Percentiles rank a stretch among this genome's conserved stretches.
phyloP scores from a whole-genome alignment of 2,797 vertebrate genomes.

The Halcyon chelicuti region DNA sequence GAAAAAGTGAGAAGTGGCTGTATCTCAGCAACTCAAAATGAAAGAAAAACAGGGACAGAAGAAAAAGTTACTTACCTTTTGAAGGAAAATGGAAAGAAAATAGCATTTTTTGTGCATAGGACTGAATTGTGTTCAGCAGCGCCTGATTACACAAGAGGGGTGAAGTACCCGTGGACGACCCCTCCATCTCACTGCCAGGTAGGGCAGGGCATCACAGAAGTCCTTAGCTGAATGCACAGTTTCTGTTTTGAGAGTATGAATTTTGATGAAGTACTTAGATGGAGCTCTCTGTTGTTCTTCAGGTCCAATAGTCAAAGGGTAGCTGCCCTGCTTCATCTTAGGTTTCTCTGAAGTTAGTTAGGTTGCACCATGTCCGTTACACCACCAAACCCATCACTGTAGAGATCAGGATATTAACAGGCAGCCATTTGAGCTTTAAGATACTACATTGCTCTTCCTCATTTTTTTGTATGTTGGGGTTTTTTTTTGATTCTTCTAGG shows the following conservation, averaged over 20 bases:
- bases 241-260: background rate
- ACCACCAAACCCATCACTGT: background rate
- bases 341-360: background rate
- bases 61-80: background rate
- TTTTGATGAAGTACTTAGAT: background rate
- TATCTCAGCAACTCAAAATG: background rate
- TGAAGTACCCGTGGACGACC: background rate
- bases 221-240: background rate
- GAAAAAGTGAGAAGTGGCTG: background rate
- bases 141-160: background rate
- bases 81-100: background rate
- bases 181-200: background rate
- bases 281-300: background rate
- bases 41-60: background rate
- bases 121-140: background rate
- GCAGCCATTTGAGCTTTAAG: background rate
- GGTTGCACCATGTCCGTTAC: background rate
- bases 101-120: background rate
- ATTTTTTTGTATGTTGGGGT: background rate
- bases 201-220: background rate
- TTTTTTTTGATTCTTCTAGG: background rate
- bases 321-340: background rate
- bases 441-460: background rate
- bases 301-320: background rate
- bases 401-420: background rate